Base-by-base conservation (phyloP, 1,140 invertebrate species). In the Drosophila pachea region DNA sequence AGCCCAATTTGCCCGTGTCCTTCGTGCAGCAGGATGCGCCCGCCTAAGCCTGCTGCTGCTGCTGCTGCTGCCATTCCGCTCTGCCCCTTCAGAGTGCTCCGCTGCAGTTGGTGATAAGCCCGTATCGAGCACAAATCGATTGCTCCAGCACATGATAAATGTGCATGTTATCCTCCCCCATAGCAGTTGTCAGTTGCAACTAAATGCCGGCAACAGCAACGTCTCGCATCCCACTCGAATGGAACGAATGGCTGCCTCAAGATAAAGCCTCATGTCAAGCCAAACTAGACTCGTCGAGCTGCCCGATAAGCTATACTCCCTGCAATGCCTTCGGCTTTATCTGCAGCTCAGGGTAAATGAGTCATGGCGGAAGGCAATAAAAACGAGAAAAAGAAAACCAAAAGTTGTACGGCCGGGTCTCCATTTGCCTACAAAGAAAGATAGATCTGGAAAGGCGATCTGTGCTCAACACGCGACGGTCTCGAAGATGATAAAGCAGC, bases 121-220 rank as follows among this genome's bases (percentile, higher is more conserved):
- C 62, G 76, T 84, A 74, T 84, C 78, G 79, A 72, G 72, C 73
- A 49, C 79, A 74, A 84, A 83, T 84, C 79, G 76, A 78, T 84
- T 78, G 72, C 73, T 68, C 49, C 68, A 81, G 53, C 68, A 73
- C 68, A 79, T 83, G 79, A 83, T 83, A 70, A 74, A 83, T 83
- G 79, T 71, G 52, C 73, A 14, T 79, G 71, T 70, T 84, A 84
- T 83, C 73, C 79, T 84, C 68, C 68, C 63, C 52, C 65, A 72
- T 33, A 66, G 66, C 54, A 78, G 76, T 76, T 83, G 79, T 83
- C 79, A 83, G 58, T 84, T 83, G 79, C 79, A 83, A 78, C 69
- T 75, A 76, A 69, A 83, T 75, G 50, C 58, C 48, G 55, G 12
- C 56, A 43, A 47, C 48, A 68, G 40, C 50, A 54, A 55, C 14